These are phyloP conservation scores for Therioaphis trifolii DNA, from an alignment of 2,888 invertebrate genomes.

Conservation along the genomic window DNA sequence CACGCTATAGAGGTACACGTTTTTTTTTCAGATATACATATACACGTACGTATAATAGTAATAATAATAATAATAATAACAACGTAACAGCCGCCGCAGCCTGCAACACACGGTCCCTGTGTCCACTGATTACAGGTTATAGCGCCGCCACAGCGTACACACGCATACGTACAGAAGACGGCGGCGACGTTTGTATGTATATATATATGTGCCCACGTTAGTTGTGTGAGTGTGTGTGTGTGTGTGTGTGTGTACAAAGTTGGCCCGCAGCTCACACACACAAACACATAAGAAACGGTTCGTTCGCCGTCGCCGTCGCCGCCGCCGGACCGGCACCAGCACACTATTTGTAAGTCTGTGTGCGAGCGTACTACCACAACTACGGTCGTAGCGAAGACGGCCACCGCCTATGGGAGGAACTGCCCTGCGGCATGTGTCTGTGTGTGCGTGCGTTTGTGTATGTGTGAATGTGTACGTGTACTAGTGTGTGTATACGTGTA, in stretches of 20 bases:
- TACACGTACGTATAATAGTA: neutral
- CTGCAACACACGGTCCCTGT: constrained; percentile 51
- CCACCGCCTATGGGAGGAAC: constrained; percentile 58
- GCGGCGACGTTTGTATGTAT: neutral
- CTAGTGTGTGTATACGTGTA: neutral
- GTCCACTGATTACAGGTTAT: constrained; percentile 50
- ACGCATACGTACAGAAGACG: neutral
- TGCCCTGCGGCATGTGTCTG: constrained; percentile 26
- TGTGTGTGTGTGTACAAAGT: neutral
- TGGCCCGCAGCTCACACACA: constrained; percentile 3
- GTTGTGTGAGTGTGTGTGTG: neutral
- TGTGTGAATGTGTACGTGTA: neutral
- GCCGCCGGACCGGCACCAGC: constrained; percentile 38
- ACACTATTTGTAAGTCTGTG: neutral
- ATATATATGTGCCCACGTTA: neutral
- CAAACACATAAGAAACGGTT: constrained; percentile 5
- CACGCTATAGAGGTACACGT: neutral
- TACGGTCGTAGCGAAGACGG: constrained; percentile 6
- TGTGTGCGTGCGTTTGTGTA: neutral
- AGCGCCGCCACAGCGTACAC: constrained; percentile 24
- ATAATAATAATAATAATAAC: constrained; percentile 40
- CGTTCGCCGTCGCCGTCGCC: constrained; percentile 16
- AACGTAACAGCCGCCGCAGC: constrained; percentile 25
- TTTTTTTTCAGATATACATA: neutral
- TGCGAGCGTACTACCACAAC: neutral